These are phyloP conservation scores for Nymphalis polychloros DNA, from an alignment of 2,888 invertebrate species.

Conservation along the genomic window DNA sequence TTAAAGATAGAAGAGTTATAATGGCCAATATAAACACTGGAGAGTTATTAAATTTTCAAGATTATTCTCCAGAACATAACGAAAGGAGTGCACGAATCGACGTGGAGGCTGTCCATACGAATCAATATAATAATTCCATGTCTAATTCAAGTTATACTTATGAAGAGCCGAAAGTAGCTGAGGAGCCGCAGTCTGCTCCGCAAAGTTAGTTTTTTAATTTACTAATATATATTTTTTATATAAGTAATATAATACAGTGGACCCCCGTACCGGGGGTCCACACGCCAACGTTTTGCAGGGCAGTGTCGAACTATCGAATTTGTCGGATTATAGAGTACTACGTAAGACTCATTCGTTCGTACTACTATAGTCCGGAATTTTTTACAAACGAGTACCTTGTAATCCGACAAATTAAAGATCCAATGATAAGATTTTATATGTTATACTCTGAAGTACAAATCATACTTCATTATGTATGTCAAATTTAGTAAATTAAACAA, in stretches of 20 bases:
- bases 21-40: slow-evolving; percentile 79
- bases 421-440: no score
- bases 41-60: slow-evolving; percentile 87
- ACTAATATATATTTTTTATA: not conserved
- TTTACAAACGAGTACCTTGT: no score
- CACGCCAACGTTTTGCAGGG: no score
- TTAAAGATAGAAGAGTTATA: not conserved
- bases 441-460: no score
- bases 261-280: no score
- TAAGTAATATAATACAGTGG: not conserved
- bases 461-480: no score
- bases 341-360: no score
- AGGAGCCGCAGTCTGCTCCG: slow-evolving; percentile 57
- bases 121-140: slow-evolving; percentile 71
- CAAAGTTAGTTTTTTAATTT: slow-evolving; percentile 53
- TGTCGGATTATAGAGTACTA: no score
- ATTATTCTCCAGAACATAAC: slow-evolving; percentile 83
- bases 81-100: slow-evolving; percentile 84
- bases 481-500: no score
- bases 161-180: slow-evolving; percentile 60
- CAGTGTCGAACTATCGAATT: no score
- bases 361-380: no score
- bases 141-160: slow-evolving; percentile 67
- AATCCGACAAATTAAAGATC: no score
- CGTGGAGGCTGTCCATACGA: slow-evolving; percentile 82